A percentile compares a stretch with the other conserved stretches of the same genome.
phyloP scores from a whole-genome alignment of 2,797 vertebrate genomes.

The Gymnothorax javanicus region DNA sequence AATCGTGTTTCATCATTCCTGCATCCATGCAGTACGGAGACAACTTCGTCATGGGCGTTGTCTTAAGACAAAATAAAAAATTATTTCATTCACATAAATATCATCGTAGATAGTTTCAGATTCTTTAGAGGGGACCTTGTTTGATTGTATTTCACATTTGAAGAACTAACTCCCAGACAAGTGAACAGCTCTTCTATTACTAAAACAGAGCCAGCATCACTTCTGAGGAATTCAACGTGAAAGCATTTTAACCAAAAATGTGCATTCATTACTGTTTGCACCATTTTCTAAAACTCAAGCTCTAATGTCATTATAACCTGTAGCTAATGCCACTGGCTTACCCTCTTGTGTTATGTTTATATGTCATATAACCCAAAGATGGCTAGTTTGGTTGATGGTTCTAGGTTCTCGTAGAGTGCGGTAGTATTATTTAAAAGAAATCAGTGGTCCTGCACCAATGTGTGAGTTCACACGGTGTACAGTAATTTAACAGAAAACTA shows the following conservation, averaged over 20 bases:
- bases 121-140: background rate
- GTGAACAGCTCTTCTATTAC: no score
- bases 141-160: background rate
- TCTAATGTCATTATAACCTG: background rate
- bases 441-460: background rate
- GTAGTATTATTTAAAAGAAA: background rate
- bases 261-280: background rate
- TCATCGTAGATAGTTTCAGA: background rate
- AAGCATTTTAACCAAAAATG: background rate
- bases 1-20: no score
- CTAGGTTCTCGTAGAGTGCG: background rate
- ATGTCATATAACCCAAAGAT: background rate
- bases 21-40: no score
- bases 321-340: background rate
- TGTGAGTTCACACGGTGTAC: background rate
- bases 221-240: background rate
- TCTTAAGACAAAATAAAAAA: no score
- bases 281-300: background rate
- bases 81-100: background rate
- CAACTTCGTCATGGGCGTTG: no score
- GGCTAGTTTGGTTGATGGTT: background rate
- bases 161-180: background rate
- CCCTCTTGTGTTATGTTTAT: background rate
- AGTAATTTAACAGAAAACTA: background rate
- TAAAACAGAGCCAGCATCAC: background rate